Evolutionary conservation across 2,113 vertebrate genomes (phyloP).

Genomic region (Lepidothrix coronata): DNA sequence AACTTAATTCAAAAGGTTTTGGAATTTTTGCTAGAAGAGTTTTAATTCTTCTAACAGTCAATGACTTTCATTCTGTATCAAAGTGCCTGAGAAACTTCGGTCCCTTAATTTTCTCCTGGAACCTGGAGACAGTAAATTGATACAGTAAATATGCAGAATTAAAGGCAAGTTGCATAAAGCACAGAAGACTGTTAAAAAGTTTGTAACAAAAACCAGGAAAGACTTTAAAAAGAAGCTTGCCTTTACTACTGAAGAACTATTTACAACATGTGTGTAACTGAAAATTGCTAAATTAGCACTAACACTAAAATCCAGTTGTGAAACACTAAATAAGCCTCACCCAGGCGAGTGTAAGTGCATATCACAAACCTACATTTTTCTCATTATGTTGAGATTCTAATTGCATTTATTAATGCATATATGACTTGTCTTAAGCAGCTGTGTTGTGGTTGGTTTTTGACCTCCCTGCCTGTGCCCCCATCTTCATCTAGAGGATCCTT

Average conservation of each 20-base stretch:
- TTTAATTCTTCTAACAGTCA: background rate
- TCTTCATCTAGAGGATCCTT: background rate
- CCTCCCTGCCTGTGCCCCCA: background rate
- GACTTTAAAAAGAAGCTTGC: background rate
- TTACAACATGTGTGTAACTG: background rate
- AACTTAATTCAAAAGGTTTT: background rate
- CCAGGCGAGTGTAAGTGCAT: background rate
- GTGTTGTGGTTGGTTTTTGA: background rate
- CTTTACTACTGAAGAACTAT: background rate
- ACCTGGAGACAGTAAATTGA: background rate
- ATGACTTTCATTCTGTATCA: background rate
- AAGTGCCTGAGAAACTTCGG: background rate
- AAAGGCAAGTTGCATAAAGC: background rate
- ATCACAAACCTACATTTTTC: background rate
- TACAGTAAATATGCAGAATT: background rate
- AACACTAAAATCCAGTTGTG: background rate
- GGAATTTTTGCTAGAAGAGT: background rate
- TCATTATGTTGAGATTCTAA: background rate
- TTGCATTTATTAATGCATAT: background rate
- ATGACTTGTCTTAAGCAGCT: background rate
- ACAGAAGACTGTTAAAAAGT: background rate
- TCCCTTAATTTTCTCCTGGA: background rate
- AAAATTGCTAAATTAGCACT: background rate
- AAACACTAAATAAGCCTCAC: background rate
- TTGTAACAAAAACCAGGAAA: background rate